Percentiles rank a stretch among this genome's conserved stretches.
phyloP scores from a whole-genome alignment of 2,797 vertebrate species.

The Oreochromis grahami region DNA sequence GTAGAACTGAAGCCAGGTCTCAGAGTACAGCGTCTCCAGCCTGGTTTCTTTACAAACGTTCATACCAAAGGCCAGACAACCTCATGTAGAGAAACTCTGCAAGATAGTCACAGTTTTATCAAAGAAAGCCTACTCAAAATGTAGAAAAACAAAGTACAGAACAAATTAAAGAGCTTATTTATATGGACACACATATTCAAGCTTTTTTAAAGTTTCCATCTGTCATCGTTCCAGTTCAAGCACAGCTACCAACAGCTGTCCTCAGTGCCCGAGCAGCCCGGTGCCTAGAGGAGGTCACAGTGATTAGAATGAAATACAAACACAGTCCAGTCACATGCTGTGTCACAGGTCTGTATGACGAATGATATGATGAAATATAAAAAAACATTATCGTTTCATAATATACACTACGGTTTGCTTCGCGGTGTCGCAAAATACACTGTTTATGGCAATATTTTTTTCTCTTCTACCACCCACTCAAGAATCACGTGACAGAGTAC shows the following conservation, averaged over 20 bases:
- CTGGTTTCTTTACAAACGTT: conserved; percentile 55
- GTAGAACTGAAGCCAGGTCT: conserved; percentile 18
- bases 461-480: background rate
- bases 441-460: background rate
- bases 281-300: conserved; percentile 69
- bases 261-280: conserved; percentile 83
- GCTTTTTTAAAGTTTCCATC: conserved; percentile 48
- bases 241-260: conserved; percentile 31
- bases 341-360: background rate
- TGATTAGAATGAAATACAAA: background rate
- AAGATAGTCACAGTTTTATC: conserved; percentile 71
- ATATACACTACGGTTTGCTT: accelerated
- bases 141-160: conserved; percentile 20
- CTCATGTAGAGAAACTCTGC: conserved; percentile 58
- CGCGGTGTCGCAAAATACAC: background rate
- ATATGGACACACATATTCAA: conserved; percentile 72
- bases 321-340: background rate
- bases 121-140: conserved; percentile 61
- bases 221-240: conserved; percentile 41
- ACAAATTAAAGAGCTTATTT: conserved; percentile 71
- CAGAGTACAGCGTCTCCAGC: conserved; percentile 33
- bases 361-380: background rate
- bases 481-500: background rate
- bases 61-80: conserved; percentile 70
- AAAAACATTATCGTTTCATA: background rate